Conservation (phyloP, 2,797 vertebrate genomes). For the Anguilla pacifica region DNA sequence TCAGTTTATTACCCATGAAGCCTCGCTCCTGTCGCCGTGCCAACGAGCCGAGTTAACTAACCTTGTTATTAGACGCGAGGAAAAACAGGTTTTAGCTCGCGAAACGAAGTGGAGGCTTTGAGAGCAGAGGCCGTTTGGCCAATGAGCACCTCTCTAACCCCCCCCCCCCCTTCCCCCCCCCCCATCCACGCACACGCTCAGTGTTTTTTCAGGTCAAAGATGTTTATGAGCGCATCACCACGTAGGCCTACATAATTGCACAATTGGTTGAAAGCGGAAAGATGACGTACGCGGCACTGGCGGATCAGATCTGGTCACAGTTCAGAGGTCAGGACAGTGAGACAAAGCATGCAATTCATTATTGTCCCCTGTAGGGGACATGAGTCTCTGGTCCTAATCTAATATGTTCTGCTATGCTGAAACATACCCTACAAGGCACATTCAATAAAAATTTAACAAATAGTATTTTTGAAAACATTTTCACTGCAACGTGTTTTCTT, state of each 20-base stretch:
- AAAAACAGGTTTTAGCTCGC: conserved; percentile 51
- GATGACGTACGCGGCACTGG: no score
- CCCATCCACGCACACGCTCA: background rate
- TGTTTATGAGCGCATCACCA: conserved; percentile 34
- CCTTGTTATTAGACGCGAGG: conserved; percentile 62
- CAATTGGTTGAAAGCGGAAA: conserved; percentile 11
- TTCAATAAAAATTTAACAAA: background rate
- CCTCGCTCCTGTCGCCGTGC: conserved; percentile 69
- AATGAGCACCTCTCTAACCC: background rate
- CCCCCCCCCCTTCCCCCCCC: no score
- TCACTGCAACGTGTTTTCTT: background rate
- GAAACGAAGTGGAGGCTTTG: background rate
- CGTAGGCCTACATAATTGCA: conserved; percentile 40
- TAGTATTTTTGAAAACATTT: no score
- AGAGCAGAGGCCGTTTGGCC: background rate
- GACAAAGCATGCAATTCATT: background rate
- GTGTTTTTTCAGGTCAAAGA: conserved; percentile 43
- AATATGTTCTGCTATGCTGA: background rate
- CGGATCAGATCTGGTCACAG: background rate
- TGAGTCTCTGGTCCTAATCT: background rate
- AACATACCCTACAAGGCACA: background rate
- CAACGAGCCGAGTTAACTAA: conserved; percentile 73
- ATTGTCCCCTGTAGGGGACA: background rate
- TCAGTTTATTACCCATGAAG: conserved; percentile 75
- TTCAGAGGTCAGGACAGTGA: background rate